phyloP scores from a whole-genome alignment of 1,140 invertebrate genomes.

The Pollicipes pollicipes region DNA sequence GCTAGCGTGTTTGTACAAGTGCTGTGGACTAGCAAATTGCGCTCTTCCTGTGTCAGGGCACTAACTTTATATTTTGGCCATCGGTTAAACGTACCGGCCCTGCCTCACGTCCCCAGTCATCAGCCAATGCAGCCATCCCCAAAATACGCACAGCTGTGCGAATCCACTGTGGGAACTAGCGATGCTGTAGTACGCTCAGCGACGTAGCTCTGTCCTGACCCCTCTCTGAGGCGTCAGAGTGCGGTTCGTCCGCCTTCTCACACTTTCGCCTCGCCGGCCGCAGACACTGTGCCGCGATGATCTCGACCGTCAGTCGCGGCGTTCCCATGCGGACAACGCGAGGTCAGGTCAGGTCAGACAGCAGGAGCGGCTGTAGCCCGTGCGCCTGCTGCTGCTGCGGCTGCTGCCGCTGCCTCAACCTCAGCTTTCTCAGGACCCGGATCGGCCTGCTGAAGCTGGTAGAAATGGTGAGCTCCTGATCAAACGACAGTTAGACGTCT shows the following conservation, averaged over 20 bases:
- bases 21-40: too few relatives aligned
- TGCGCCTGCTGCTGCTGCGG: conserved; percentile 48
- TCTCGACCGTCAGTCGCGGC: background rate
- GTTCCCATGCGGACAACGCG: background rate
- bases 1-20: too few relatives aligned
- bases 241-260: background rate
- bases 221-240: background rate
- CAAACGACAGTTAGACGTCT: too few relatives aligned
- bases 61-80: too few relatives aligned
- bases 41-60: too few relatives aligned
- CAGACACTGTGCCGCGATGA: background rate
- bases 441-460: conserved; percentile 50
- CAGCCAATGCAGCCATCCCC: too few relatives aligned
- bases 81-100: too few relatives aligned
- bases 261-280: background rate
- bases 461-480: conserved; percentile 57
- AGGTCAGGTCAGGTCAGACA: background rate
- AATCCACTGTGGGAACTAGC: too few relatives aligned
- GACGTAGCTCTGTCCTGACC: too few relatives aligned
- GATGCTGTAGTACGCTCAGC: too few relatives aligned
- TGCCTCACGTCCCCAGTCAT: too few relatives aligned
- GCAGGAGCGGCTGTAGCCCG: conserved; percentile 27
- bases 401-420: conserved; percentile 56
- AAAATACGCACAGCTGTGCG: too few relatives aligned
- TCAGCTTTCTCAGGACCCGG: conserved; percentile 46